phyloP scores from a whole-genome alignment of 2,113 vertebrate genomes.

The Oryctolagus cuniculus region mOryCun1.1 NC_091441.1:122475501-122476000 shows the following conservation, averaged over 20 bases:
- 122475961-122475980: not conserved
- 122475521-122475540: not conserved
- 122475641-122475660: not conserved
- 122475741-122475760: not conserved
- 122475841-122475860: not conserved
- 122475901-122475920: not conserved
- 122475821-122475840: not conserved
- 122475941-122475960: not conserved
- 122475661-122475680: not conserved
- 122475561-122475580: too few species aligned
- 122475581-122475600: not conserved
- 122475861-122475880: not conserved
- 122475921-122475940: not conserved
- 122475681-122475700: not conserved
- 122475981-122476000: not conserved
- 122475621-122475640: not conserved
- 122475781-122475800: not conserved
- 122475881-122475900: not conserved
- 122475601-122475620: not conserved
- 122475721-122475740: not conserved
- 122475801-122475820: not conserved
- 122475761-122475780: not conserved
- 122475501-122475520: not conserved
- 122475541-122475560: not conserved
- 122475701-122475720: not conserved